phyloP scores from a whole-genome alignment of 2,888 invertebrate genomes.

The Amblyteles armatorius region DNA sequence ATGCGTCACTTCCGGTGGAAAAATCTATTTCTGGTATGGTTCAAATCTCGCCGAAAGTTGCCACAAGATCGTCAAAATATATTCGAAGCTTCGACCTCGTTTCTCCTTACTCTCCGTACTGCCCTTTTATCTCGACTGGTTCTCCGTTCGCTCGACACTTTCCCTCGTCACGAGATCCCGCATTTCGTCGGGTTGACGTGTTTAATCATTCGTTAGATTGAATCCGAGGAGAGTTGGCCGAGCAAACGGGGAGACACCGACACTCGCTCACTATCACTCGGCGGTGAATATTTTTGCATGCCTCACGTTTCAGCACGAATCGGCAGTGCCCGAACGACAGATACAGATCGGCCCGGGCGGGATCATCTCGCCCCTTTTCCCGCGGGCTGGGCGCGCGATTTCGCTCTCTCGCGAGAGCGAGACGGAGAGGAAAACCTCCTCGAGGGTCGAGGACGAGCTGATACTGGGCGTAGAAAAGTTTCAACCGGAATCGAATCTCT shows the following conservation, averaged over 20 bases:
- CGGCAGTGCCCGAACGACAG: slow-evolving; percentile 57
- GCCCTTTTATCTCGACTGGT: not conserved
- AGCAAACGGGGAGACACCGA: slow-evolving; percentile 39
- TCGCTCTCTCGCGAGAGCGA: slow-evolving; percentile 12
- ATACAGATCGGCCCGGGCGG: slow-evolving; percentile 63
- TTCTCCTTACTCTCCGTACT: slow-evolving; percentile 18
- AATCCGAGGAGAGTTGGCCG: slow-evolving; percentile 70
- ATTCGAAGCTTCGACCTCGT: slow-evolving; percentile 1
- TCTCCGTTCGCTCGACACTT: slow-evolving; percentile 23
- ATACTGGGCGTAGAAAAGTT: slow-evolving; percentile 15
- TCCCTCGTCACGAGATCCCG: slow-evolving; percentile 49
- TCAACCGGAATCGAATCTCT: slow-evolving; percentile 20
- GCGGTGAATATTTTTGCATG: slow-evolving; percentile 79
- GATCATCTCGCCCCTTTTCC: slow-evolving; percentile 45
- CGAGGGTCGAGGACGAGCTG: slow-evolving; percentile 14
- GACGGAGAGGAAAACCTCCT: slow-evolving; percentile 42
- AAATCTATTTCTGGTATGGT: too few relatives aligned
- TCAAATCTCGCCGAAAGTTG: too few relatives aligned
- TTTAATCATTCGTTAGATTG: slow-evolving; percentile 81
- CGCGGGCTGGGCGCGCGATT: not conserved
- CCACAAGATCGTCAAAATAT: not conserved
- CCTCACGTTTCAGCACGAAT: slow-evolving; percentile 65
- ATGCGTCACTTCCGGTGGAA: too few relatives aligned
- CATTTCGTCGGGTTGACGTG: slow-evolving; percentile 73
- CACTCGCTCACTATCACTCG: slow-evolving; percentile 53